Conservation (phyloP, 2,888 invertebrate genomes). For the Drosophila antonietae region DNA sequence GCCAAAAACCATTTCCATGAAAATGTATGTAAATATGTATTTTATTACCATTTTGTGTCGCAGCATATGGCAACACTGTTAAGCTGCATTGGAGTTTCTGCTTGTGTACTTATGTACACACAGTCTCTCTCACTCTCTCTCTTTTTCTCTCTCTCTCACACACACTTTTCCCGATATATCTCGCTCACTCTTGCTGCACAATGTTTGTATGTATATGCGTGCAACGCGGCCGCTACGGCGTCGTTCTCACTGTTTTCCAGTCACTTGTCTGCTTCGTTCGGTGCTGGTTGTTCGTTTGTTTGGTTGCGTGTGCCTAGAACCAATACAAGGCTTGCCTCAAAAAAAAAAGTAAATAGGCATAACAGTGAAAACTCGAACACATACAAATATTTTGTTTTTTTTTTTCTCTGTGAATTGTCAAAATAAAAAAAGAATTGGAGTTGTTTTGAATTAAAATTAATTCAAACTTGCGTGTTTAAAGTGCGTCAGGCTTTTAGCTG, state of each 20-base stretch:
- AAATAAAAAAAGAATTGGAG: neutral
- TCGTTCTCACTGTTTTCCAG: slow-evolving; percentile 53
- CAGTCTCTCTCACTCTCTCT: slow-evolving; percentile 6
- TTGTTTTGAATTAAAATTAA: slow-evolving; percentile 9
- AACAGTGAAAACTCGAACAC: slow-evolving; percentile 23
- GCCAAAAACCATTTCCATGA: slow-evolving; percentile 8
- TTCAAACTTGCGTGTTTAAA: slow-evolving; percentile 10
- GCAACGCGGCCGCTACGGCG: slow-evolving; percentile 48
- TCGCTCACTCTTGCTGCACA: slow-evolving; percentile 31
- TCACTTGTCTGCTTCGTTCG: slow-evolving; percentile 53
- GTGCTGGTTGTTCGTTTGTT: slow-evolving; percentile 42
- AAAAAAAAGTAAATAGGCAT: slow-evolving; percentile 19
- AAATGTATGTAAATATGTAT: slow-evolving; percentile 12
- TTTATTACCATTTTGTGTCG: slow-evolving; percentile 28
- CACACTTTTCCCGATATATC: slow-evolving; percentile 16
- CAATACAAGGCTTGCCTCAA: slow-evolving; percentile 27
- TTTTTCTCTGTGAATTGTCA: slow-evolving; percentile 26
- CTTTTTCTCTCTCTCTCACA: slow-evolving; percentile 1
- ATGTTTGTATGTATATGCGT: slow-evolving; percentile 29
- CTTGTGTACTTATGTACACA: slow-evolving; percentile 29
- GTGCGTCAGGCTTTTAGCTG: slow-evolving; percentile 24
- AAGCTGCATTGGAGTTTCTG: slow-evolving; percentile 52
- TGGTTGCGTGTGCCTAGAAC: slow-evolving; percentile 22
- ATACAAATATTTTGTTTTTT: slow-evolving; percentile 24
- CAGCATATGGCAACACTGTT: slow-evolving; percentile 47